Evolutionary conservation across 2,888 invertebrate genomes (phyloP), one percentile per base, ranked within the genome.

Genomic region (Nowickia ferox): DNA sequence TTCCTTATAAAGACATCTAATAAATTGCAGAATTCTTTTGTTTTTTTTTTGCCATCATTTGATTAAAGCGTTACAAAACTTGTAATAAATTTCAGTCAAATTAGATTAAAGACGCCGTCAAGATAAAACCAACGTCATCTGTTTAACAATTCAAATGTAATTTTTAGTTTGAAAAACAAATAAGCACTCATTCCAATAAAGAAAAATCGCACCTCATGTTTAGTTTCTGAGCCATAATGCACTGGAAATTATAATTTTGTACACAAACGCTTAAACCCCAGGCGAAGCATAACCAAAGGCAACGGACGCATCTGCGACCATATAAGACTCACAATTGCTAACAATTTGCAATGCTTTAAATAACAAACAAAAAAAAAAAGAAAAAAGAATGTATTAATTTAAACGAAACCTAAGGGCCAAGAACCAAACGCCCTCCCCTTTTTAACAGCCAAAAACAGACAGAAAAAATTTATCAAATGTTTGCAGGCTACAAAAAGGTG

Each of bases 311-410:
- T 80, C 83, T 86, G 86, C 44, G 81, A 57, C 61, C 44, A 51
- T 15, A 46, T 63, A 17, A 79, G 11, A 53, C 19, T 53, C 22
- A 59, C 13, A 51, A 59, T 44, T 13, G 40, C 10, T 53, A 46
- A 75, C 75, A 86, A 86, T 86, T 86, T 66, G 86, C 79, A 86
- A 86, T 72, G 86, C 79, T 55, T 59, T 4, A 42, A 15, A 65
- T 13, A 46, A 59, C 30, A 63, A 80, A 38, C 38, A 57, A 15
- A 74, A 13, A 66, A 48, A 1, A 0, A 57, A 51, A 75, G 65
- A 17, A 65, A 63, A 44, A 71, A n/a, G n/a, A 82, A 82, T 79
- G 85, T 83, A 82, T 86, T 86, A 83, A 82, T 83, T 83, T 83
- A 44, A 74, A 74, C 51, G 51, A 68, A 59, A 68, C 57, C 10